Base-by-base conservation (phyloP, 2,113 vertebrate species). In the Prionailurus viverrinus region DNA sequence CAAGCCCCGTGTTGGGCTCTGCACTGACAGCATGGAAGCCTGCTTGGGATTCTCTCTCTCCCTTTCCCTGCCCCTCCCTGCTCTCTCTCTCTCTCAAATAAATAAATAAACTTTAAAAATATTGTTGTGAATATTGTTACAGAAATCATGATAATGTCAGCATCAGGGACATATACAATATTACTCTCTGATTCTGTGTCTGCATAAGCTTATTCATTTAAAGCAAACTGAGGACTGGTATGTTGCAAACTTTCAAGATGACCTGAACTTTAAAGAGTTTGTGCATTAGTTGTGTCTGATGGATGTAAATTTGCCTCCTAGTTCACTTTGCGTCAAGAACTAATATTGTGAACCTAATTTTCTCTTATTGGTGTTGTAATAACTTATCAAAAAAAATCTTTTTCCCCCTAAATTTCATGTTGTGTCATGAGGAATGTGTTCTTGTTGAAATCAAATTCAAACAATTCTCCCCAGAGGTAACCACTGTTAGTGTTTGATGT, bases 261-360 rank as follows among this genome's bases (percentile, higher is more conserved):
- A 83, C 95, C 87, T 98, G 76, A 95, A 55, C 83, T 95, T 94
- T 81, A 11, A 94, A 83, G 53, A 87, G 9, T 51, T 36, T 73
- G 45, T 98, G 97, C 21, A 27, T 93, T 98, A 98, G 97, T 98
- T 98, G 80, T 98, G 89, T 96, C 97, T 95, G 95, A 91, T 98
- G 98, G 98, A 89, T 99, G 98, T 98, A 85, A 97, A 96, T 98
- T 98, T 98, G 93, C 98, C 97, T 99, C 97, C 36, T 78, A 97
- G 94, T 97, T 98, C 97, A 87, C 97, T 98, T 98, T 98, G 97
- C 99, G 98, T 99, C 92, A 92, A 92, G 84, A 98, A 97, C 98
- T 98, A 96, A 98, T 98, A 96, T 98, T 99, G 99, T 99, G 98
- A 99, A 98, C 97, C 31, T 98, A 89, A 96, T 87, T 97, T 65